These are phyloP conservation scores for Crenuchus spilurus DNA, from an alignment of 2,797 vertebrate genomes.

Conservation along the genomic window DNA sequence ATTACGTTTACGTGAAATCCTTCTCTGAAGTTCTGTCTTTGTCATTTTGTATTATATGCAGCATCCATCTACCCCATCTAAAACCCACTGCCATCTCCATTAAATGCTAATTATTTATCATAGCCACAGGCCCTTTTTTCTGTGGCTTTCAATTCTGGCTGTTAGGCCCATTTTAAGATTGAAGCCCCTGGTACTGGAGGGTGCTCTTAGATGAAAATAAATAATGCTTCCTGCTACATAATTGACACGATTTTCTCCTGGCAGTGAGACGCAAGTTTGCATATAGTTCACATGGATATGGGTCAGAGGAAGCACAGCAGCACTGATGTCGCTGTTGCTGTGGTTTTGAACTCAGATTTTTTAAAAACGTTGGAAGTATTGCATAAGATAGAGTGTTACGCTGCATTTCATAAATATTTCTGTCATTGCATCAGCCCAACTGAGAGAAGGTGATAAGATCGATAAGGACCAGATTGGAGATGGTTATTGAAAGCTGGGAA, in stretches of 20 bases:
- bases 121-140: conserved; percentile 62
- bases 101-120: conserved; percentile 77
- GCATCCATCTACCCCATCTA: conserved; percentile 10
- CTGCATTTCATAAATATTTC: conserved; percentile 68
- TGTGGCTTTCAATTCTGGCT: conserved; percentile 68
- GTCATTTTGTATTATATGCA: conserved; percentile 58
- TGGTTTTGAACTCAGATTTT: not conserved
- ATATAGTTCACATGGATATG: not conserved
- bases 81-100: conserved; percentile 55
- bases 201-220: conserved; percentile 17
- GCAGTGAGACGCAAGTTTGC: not conserved
- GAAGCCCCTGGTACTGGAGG: conserved; percentile 11
- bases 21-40: conserved; percentile 50
- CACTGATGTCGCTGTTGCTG: not conserved
- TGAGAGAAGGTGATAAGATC: conserved; percentile 44
- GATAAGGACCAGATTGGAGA: conserved; percentile 25
- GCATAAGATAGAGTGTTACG: conserved; percentile 58
- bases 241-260: not conserved
- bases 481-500: conserved; percentile 11
- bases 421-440: conserved; percentile 66
- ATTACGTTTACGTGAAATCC: conserved; percentile 65
- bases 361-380: conserved; percentile 21
- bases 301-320: not conserved
- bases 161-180: conserved; percentile 56
- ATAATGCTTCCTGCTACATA: conserved; percentile 6